Percentiles rank a stretch among this genome's conserved stretches.
Conservation (phyloP, 2,888 invertebrate species). For the Eristalinus aeneus region DNA sequence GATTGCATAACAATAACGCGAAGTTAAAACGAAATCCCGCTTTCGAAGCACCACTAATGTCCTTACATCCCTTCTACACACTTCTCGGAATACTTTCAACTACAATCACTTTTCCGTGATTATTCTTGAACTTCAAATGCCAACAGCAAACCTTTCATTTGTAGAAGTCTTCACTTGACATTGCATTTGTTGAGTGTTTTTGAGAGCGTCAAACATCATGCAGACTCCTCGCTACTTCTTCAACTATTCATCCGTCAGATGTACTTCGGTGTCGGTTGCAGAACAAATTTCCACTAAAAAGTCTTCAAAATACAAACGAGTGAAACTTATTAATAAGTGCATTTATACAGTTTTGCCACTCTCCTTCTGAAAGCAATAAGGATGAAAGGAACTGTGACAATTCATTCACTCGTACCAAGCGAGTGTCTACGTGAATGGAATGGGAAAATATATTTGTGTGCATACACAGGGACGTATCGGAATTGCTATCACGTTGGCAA, state of each 20-base stretch:
- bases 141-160: neutral
- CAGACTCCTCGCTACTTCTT: too few species aligned
- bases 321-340: neutral
- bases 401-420: neutral
- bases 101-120: neutral
- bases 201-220: neutral
- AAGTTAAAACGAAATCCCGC: too few species aligned
- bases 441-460: neutral
- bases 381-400: neutral
- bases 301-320: neutral
- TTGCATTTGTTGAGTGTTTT: neutral
- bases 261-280: too few species aligned
- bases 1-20: too few species aligned
- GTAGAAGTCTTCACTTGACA: neutral
- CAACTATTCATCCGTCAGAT: too few species aligned
- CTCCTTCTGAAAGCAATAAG: neutral
- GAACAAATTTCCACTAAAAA: too few species aligned
- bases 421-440: slow-evolving; percentile 20
- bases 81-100: too few species aligned
- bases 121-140: neutral
- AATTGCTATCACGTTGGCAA: slow-evolving; percentile 12
- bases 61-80: too few species aligned
- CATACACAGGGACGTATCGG: neutral
- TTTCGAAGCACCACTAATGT: too few species aligned
- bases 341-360: neutral